Evolutionary conservation across 2,797 vertebrate species (phyloP).

Genomic region (Acanthopagrus latus): DNA sequence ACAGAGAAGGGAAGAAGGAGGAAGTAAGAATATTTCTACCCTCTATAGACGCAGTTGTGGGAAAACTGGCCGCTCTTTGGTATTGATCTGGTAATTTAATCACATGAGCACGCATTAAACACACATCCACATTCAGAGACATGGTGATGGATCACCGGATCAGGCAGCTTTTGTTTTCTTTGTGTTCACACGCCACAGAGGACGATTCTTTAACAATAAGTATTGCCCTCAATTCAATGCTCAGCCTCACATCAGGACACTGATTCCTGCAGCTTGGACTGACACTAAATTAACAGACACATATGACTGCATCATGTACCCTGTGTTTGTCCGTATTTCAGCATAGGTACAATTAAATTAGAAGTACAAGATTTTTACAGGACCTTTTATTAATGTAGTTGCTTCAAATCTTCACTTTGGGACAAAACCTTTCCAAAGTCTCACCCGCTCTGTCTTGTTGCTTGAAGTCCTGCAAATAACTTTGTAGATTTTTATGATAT

Average conservation of each 20-base stretch:
- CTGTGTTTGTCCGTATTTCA: neutral
- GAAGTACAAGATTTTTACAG: neutral
- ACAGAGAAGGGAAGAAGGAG: slow-evolving; percentile 21
- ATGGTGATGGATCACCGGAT: slow-evolving; percentile 51
- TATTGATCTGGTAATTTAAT: slow-evolving; percentile 95
- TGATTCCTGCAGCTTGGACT: neutral
- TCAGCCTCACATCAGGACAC: neutral
- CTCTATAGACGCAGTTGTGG: slow-evolving; percentile 82
- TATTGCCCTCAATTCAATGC: neutral
- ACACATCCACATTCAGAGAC: slow-evolving; percentile 36
- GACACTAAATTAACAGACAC: neutral
- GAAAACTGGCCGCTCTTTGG: slow-evolving; percentile 85
- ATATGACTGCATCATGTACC: neutral
- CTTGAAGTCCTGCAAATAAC: neutral
- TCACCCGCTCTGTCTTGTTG: neutral
- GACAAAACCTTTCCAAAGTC: slow-evolving; percentile 11
- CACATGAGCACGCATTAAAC: slow-evolving; percentile 78
- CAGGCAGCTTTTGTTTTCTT: slow-evolving; percentile 24
- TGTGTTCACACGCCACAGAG: slow-evolving; percentile 14
- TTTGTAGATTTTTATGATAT: neutral
- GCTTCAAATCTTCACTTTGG: neutral
- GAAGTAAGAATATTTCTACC: slow-evolving; percentile 79
- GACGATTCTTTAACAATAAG: slow-evolving; percentile 6
- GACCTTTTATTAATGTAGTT: neutral
- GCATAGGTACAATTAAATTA: neutral